Conservation (phyloP, 1,140 invertebrate genomes). For the Agrypnia vestita region DNA sequence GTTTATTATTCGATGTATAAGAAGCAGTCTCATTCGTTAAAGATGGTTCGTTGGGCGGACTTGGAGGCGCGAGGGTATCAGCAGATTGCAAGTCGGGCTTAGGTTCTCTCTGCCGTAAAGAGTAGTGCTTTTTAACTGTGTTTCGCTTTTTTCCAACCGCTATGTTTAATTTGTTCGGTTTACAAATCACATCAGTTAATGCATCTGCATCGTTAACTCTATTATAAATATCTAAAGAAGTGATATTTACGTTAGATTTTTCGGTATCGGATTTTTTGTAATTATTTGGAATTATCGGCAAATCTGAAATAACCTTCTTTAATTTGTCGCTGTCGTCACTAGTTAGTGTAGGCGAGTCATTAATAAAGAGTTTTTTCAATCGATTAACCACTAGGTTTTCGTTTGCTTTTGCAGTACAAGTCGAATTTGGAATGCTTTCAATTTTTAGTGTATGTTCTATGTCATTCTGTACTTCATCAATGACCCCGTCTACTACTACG, state of each 20-base stretch:
- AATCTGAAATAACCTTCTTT: slow-evolving; percentile 49
- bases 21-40: background rate
- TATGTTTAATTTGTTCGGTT: background rate
- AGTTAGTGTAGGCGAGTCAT: background rate
- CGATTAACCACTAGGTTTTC: slow-evolving; percentile 21
- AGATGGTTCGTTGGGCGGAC: slow-evolving; percentile 29
- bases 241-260: background rate
- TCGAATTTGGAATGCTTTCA: background rate
- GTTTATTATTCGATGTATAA: slow-evolving; percentile 19
- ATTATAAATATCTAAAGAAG: background rate
- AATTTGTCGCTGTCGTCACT: background rate
- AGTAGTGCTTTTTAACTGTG: slow-evolving; percentile 71
- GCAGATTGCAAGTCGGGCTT: slow-evolving; percentile 61
- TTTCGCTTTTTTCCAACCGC: slow-evolving; percentile 63
- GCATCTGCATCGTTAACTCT: background rate
- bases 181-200: background rate
- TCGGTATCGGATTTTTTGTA: slow-evolving; percentile 34
- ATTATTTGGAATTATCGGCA: slow-evolving; percentile 46
- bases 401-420: background rate
- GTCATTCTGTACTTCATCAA: slow-evolving; percentile 50
- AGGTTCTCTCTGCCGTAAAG: slow-evolving; percentile 70
- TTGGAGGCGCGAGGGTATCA: slow-evolving; percentile 48
- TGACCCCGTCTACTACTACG: slow-evolving; percentile 29
- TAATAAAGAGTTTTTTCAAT: slow-evolving; percentile 28
- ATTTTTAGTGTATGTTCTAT: slow-evolving; percentile 18